These are phyloP conservation scores for Microtus oregoni DNA, from an alignment of 2,113 vertebrate genomes.

Conservation along the genomic window DNA sequence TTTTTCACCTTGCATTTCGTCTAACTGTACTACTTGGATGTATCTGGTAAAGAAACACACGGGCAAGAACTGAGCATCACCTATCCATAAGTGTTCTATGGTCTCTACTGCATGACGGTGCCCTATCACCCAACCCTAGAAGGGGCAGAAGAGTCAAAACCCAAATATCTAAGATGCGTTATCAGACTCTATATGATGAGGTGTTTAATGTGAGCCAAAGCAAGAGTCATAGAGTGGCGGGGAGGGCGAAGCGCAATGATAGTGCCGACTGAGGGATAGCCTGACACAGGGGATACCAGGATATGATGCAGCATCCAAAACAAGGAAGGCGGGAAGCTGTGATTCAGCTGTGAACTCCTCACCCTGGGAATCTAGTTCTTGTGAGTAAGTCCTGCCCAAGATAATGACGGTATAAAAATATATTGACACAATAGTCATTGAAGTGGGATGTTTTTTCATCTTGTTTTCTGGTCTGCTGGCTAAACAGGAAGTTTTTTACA, in stretches of 20 bases:
- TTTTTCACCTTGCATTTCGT: neutral
- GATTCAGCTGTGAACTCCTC: neutral
- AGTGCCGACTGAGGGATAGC: neutral
- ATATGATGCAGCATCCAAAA: neutral
- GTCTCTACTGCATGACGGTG: neutral
- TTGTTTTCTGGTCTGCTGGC: constrained; percentile 87
- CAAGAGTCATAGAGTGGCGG: neutral
- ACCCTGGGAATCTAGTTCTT: constrained; percentile 31
- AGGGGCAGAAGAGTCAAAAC: neutral
- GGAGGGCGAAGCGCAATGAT: rapidly evolving
- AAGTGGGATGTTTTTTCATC: constrained; percentile 77
- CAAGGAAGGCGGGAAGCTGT: neutral
- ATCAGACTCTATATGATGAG: neutral
- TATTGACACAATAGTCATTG: constrained; percentile 66
- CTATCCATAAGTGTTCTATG: neutral
- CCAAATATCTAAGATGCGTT: neutral
- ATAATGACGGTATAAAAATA: constrained; percentile 84
- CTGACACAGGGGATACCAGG: neutral
- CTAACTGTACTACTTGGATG: neutral
- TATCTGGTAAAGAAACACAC: neutral
- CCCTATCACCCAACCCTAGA: neutral
- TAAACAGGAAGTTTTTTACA: constrained; percentile 90
- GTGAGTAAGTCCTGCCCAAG: constrained; percentile 78
- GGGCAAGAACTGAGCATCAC: neutral
- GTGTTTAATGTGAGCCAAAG: neutral